Evolutionary conservation across 2,797 vertebrate species (phyloP).

Genomic region (Enteromius radiatus): DNA sequence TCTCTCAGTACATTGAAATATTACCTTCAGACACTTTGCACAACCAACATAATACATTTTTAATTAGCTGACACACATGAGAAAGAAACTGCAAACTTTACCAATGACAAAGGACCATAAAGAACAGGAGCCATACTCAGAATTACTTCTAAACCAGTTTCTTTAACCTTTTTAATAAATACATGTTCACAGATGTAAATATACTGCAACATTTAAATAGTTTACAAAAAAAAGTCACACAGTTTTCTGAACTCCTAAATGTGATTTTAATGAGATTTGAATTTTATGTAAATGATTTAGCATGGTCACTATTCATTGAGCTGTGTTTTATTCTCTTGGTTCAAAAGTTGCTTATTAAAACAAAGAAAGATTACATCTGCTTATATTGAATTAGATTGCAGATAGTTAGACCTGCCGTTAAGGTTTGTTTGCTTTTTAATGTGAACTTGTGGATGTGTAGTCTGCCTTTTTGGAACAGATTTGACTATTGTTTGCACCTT

Average conservation of each 20-base stretch:
- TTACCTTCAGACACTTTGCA: conserved; percentile 24
- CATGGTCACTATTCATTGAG: background rate
- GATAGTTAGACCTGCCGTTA: background rate
- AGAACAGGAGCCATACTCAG: no score
- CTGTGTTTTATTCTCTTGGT: background rate
- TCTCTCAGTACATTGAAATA: conserved; percentile 17
- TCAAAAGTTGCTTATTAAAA: background rate
- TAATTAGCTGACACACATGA: conserved; percentile 48
- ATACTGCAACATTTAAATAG: background rate
- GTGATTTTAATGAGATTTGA: background rate
- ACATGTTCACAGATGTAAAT: background rate
- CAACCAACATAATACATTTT: conserved; percentile 44
- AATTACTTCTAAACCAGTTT: background rate
- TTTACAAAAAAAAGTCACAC: background rate
- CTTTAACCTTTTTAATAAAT: background rate
- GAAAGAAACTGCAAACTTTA: conserved; percentile 30
- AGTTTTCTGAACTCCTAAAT: background rate
- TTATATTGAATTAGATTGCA: background rate
- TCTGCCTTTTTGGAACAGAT: background rate
- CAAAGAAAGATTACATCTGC: background rate
- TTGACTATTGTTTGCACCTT: background rate
- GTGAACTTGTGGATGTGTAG: background rate
- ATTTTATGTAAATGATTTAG: background rate
- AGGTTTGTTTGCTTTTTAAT: background rate
- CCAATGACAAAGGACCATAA: conserved; percentile 29